Evolutionary conservation across 2,888 invertebrate genomes (phyloP), one percentile per base, ranked within the genome.

Genomic region (Muschampia plurimacula): DNA sequence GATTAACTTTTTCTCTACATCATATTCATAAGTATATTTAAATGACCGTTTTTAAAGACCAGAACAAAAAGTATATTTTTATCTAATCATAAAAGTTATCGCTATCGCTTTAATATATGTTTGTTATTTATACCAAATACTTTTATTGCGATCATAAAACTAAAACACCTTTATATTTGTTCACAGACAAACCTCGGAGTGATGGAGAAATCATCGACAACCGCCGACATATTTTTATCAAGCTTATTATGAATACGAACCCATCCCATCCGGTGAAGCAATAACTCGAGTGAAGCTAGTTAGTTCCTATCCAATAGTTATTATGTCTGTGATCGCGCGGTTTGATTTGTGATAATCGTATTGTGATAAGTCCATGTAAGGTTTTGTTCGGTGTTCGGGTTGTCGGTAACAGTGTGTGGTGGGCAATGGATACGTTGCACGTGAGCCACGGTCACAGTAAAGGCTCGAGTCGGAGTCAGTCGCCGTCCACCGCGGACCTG

Each of bases 391-490:
- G 64, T 49, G 63, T 32, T 59, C 36, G 65, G 65, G 62, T 60
- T 36, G 62, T 62, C 55, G 72, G 74, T 72, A 41, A 67, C 74
- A 75, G 74, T 79, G 78, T 77, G 32, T 6, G 44, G 57, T 15
- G 22, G 62, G 81, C 77, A 77, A 93, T 93, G 93, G 93, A 94
- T 82, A 91, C 91, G 67, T 81, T 94, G 76, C 93, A 94, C 78
- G 92, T 93, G 74, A 82, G 87, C 44, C 94, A 90, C 77, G 93
- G 88, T 68, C 95, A 95, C 85, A 93, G 92, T 80, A 96, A 96
- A 87, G 95, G 95, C 62, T 95, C 96, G 59, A 96, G 96, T 79
- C 87, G 96, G 73, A 96, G 96, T 82, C 95, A 96, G 81, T 96
- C 96, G 52, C 96, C 96, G 74, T 91, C 92, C 9, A 85, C 91